These are phyloP conservation scores for Chymomyza fuscimana DNA, from an alignment of 2,888 invertebrate species.

Conservation along the genomic window DNA sequence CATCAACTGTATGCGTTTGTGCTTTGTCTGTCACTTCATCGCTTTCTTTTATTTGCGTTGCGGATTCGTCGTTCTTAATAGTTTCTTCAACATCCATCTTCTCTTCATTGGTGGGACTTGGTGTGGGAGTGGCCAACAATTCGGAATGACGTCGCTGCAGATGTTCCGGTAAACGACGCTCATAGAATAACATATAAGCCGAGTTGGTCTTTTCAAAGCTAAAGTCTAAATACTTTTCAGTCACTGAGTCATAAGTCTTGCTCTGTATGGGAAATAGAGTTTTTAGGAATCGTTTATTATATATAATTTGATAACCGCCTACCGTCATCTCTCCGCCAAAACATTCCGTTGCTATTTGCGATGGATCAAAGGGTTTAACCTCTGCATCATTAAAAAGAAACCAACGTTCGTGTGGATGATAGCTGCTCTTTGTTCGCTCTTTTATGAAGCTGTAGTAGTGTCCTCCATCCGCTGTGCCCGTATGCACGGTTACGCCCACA, in stretches of 20 bases:
- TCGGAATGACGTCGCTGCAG: constrained; percentile 77
- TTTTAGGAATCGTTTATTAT: constrained; percentile 20
- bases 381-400: constrained; percentile 95
- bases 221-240: constrained; percentile 98
- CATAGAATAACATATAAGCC: constrained; percentile 98
- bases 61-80: background rate
- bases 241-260: constrained; percentile 97
- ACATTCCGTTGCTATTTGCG: constrained; percentile 96
- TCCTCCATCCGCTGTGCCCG: constrained; percentile 98
- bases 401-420: constrained; percentile 91
- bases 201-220: constrained; percentile 98
- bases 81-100: constrained; percentile 37
- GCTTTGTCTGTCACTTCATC: constrained; percentile 16
- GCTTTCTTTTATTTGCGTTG: constrained; percentile 19
- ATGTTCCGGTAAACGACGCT: constrained; percentile 84
- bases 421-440: constrained; percentile 85
- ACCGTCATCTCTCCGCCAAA: constrained; percentile 99
- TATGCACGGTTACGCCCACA: constrained; percentile 97
- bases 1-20: constrained; percentile 6
- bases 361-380: constrained; percentile 96
- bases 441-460: constrained; percentile 98
- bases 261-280: constrained; percentile 82
- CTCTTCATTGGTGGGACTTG: constrained; percentile 61
- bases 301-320: constrained; percentile 44
- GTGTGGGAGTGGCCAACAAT: constrained; percentile 62